Conservation (phyloP, 2,888 invertebrate genomes). For the Callinectes sapidus region DNA sequence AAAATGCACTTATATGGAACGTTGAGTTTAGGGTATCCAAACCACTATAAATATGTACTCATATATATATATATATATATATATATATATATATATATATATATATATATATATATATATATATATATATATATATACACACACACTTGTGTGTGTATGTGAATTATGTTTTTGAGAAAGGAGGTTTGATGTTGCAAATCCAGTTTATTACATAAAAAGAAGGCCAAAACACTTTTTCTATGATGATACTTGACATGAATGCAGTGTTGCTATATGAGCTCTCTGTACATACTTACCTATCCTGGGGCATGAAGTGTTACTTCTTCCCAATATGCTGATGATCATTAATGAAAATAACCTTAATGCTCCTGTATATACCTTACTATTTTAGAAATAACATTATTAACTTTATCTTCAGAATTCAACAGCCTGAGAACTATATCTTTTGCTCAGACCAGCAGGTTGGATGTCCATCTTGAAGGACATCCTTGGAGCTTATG, state of each 20-base stretch:
- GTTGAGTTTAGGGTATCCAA: too few species aligned
- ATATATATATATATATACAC: too few species aligned
- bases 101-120: too few species aligned
- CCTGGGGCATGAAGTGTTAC: not conserved
- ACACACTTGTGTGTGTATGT: not conserved
- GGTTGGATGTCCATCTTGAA: not conserved
- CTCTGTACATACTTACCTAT: not conserved
- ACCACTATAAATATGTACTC: not conserved
- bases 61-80: constrained; percentile 8
- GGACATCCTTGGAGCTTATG: not conserved
- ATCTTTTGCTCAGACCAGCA: not conserved
- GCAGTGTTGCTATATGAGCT: not conserved
- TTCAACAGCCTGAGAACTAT: not conserved
- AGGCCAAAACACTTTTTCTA: not conserved
- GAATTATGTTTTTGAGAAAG: not conserved
- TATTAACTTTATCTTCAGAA: not conserved
- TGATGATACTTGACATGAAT: not conserved
- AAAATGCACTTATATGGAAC: too few species aligned
- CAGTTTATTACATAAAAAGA: not conserved
- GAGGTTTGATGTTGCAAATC: not conserved
- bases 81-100: not conserved
- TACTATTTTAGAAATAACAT: not conserved
- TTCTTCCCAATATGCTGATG: not conserved
- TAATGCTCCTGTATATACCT: not conserved
- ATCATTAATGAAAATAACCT: not conserved